phyloP scores from a whole-genome alignment of 2,797 vertebrate genomes.

The Galago senegalensis region DNA sequence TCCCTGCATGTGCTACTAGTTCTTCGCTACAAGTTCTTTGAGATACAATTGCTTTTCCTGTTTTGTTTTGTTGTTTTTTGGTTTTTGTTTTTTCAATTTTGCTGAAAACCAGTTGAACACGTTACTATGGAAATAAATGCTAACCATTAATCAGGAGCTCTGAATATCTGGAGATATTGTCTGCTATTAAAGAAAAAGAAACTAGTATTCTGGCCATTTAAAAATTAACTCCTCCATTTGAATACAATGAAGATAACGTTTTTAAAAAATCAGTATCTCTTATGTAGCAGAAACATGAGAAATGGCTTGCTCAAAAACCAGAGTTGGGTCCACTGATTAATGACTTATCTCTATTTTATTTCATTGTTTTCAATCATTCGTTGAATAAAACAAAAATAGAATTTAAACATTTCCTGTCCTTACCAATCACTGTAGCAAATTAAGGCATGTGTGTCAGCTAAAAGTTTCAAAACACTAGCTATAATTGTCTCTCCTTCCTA shows the following conservation, averaged over 20 bases:
- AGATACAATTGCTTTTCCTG: background rate
- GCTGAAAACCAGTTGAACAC: background rate
- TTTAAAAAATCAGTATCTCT: background rate
- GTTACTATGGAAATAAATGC: constrained; percentile 52
- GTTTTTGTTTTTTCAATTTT: background rate
- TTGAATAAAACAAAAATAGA: constrained; percentile 7
- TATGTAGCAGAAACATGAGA: background rate
- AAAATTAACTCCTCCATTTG: background rate
- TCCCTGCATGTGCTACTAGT: background rate
- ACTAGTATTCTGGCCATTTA: background rate
- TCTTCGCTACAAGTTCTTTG: background rate
- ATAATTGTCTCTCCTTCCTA: background rate
- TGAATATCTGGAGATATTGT: constrained; percentile 65
- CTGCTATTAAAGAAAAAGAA: constrained; percentile 49
- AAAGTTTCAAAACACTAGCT: background rate
- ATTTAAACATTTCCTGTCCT: background rate
- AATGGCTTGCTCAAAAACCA: background rate
- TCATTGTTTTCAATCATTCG: constrained; percentile 27
- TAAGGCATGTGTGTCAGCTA: background rate
- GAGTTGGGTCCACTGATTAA: background rate
- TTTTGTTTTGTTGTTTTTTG: background rate
- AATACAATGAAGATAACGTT: background rate
- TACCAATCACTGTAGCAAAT: background rate
- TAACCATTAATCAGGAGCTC: constrained; percentile 63
- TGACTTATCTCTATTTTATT: constrained; percentile 18